A percentile compares a stretch with the other conserved stretches of the same genome.
These are phyloP conservation scores for Paramisgurnus dabryanus DNA, from an alignment of 2,113 vertebrate species.

Conservation along the genomic window DNA sequence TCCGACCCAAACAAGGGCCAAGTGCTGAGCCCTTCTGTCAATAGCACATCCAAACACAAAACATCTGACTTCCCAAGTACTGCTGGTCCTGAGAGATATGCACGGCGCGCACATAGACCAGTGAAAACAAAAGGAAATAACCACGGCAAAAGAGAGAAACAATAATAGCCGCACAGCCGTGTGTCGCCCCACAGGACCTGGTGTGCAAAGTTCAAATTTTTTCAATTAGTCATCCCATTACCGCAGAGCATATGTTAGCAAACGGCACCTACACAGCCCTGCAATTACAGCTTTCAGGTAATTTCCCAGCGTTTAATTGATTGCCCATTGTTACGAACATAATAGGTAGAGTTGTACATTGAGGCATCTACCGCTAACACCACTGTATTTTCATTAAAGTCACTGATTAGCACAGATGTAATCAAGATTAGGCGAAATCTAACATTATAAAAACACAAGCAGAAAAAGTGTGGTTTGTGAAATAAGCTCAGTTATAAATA, in stretches of 20 bases:
- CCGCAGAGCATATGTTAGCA: slow-evolving; percentile 37
- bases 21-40: neutral
- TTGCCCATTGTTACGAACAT: slow-evolving; percentile 64
- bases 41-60: slow-evolving; percentile 1
- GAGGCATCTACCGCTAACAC: slow-evolving; percentile 39
- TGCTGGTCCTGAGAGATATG: neutral
- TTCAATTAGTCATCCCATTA: slow-evolving; percentile 23
- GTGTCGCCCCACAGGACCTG: neutral
- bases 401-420: slow-evolving; percentile 46
- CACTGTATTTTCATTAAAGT: slow-evolving; percentile 47
- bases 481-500: neutral
- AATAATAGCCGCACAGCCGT: neutral
- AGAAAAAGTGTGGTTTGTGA: slow-evolving; percentile 8
- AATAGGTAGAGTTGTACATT: slow-evolving; percentile 58
- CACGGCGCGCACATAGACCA: neutral
- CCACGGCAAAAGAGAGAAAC: neutral
- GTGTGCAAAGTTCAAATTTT: neutral
- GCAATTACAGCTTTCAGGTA: slow-evolving; percentile 63
- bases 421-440: slow-evolving; percentile 55
- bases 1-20: neutral
- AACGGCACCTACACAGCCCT: slow-evolving; percentile 42
- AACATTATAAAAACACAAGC: slow-evolving; percentile 22
- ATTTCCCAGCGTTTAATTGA: slow-evolving; percentile 59
- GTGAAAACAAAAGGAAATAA: neutral
- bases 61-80: neutral